Conservation (phyloP, 2,113 vertebrate genomes). For the Gallinago jamesoni region DNA sequence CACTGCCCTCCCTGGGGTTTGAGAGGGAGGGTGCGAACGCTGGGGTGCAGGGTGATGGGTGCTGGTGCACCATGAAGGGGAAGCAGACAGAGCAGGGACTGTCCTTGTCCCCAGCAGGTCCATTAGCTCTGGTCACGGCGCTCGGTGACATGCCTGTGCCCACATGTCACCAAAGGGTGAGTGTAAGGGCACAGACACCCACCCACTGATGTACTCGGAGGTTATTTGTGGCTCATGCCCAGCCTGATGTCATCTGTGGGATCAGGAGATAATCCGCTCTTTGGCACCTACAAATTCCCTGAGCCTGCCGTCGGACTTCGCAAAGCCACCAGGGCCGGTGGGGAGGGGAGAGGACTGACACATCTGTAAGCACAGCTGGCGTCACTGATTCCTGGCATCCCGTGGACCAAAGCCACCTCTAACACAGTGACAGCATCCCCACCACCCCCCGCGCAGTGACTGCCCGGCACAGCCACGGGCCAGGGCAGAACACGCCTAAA, state of each 20-base stretch:
- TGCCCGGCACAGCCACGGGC: neutral
- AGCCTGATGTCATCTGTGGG: neutral
- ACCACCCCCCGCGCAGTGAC: rapidly evolving
- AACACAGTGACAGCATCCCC: neutral
- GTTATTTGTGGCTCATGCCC: neutral
- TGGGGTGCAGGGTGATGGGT: neutral
- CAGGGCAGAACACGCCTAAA: neutral
- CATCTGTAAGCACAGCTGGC: neutral
- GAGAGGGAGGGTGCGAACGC: rapidly evolving
- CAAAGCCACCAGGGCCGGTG: rapidly evolving
- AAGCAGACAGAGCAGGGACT: neutral
- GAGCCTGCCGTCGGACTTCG: rapidly evolving
- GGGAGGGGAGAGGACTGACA: neutral
- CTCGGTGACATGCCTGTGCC: neutral
- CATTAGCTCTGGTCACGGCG: neutral
- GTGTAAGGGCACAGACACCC: neutral
- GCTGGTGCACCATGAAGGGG: neutral
- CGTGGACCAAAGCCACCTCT: rapidly evolving
- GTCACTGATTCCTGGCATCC: neutral
- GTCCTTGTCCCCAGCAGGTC: rapidly evolving
- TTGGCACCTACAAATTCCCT: neutral
- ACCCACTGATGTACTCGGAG: neutral
- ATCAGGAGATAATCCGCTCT: neutral
- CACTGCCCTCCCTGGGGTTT: rapidly evolving
- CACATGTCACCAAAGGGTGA: neutral